Evolutionary conservation across 2,888 invertebrate genomes (phyloP).

Genomic region (Agriopis marginaria): DNA sequence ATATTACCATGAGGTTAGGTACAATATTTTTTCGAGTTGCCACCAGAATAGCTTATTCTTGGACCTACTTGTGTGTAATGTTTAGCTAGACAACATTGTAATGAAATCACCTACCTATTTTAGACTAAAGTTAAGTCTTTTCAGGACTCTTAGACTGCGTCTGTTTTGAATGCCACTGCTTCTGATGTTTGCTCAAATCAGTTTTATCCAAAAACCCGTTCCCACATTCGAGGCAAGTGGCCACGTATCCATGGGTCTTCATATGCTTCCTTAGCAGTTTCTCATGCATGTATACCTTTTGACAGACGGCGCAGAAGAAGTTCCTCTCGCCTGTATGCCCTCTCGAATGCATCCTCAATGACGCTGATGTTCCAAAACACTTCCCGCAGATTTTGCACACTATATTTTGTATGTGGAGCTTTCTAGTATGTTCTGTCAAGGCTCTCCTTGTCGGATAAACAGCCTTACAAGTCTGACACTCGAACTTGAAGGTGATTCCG

Average conservation of each 20-base stretch:
- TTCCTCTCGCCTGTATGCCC: conserved; percentile 77
- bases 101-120: conserved; percentile 41
- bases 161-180: conserved; percentile 76
- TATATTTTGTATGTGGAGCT: conserved; percentile 73
- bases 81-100: background rate
- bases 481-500: conserved; percentile 73
- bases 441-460: conserved; percentile 70
- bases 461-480: conserved; percentile 69
- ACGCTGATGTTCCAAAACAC: conserved; percentile 71
- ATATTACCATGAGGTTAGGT: too few species aligned
- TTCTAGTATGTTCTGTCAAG: conserved; percentile 75
- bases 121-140: background rate
- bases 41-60: too few species aligned
- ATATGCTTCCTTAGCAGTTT: conserved; percentile 75
- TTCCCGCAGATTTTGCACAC: conserved; percentile 76
- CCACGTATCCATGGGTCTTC: conserved; percentile 69
- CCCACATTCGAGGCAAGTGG: conserved; percentile 70
- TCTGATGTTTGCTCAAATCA: conserved; percentile 74
- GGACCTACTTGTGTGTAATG: too few species aligned
- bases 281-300: conserved; percentile 78
- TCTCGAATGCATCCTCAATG: conserved; percentile 73
- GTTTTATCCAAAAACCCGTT: conserved; percentile 71
- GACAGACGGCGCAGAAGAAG: conserved; percentile 71
- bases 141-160: conserved; percentile 58
- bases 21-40: too few species aligned